Evolutionary conservation across 1,140 invertebrate genomes (phyloP), one percentile per base, ranked within the genome.

Genomic region (Brachionus koreanus): DNA sequence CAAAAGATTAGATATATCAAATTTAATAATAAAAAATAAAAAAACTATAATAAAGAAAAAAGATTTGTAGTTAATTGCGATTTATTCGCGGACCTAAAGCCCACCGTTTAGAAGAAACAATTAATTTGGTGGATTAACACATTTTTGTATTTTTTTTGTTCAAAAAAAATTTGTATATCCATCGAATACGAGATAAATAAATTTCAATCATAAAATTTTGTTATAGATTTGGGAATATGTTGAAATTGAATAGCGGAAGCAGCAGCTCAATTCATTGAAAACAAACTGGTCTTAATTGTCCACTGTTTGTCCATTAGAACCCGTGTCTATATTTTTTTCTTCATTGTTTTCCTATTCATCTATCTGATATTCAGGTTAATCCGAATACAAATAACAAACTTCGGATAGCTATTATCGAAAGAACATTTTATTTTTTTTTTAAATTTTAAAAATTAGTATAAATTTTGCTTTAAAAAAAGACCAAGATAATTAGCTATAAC

Each of bases 1-100:
- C 12, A 69, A 69, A 69, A 69, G 65, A 69, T 69, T 69, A 69
- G 65, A 69, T 69, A 69, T 33, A 69, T 69, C 65, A 35, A 69
- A 69, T 69, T 69, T 69, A 69, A 39, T 69, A 69, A 69, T 23
- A 16, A 67, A 63, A 65, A 35, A 35, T 12, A 35, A 65, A 65
- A n/a, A n/a, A n/a, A n/a, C n/a, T n/a, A 57, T 19, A 49, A 49
- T 16, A 19, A 65, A 65, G 10, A 65, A 29, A 65, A 37, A 42
- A 69, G 65, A 39, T 69, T 69, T 69, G 37, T 69, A 69, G 37
- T 69, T 69, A 69, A 69, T 69, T 69, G 65, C 35, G 35, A 69
- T 37, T 69, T 69, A n/a, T 35, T 37, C 35, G 33, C n/a, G 33
- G 63, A 39, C 65, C 37, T 37, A 37, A 19, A 19, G 33, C 37